Base-by-base conservation (phyloP, 2,888 invertebrate species). In the Neoscelio sp. region DNA sequence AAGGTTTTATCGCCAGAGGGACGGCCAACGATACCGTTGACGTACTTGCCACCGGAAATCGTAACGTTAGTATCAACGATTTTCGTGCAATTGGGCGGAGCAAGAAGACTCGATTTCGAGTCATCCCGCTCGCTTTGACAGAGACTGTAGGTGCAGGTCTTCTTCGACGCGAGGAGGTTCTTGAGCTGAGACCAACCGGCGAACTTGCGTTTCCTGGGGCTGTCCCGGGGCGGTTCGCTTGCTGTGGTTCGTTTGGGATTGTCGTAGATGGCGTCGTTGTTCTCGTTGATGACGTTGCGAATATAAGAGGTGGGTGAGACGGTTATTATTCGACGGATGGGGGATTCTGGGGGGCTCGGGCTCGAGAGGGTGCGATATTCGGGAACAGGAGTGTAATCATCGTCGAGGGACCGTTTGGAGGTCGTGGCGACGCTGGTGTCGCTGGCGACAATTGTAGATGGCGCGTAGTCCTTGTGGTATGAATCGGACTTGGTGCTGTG, bases 211-310 rank as follows among this genome's bases (percentile, higher is more conserved):
- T 83, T 84, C 0, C 84, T 79, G 0, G 88, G 85, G 71, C 84
- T 87, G 13, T 87, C 87, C 42, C 82, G 83, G 2, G 79, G 13
- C 89, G 0, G 91, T 80, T 48, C 91, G 89, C 82, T 92, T 0
- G 88, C 10, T 91, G 86, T 44, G 91, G 56, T 85, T 93, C 89
- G 0, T 87, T 88, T 93, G 0, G 26, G 7, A 6, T 5, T 5
- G 90, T 48, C 90, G 89, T 83, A 85, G 0, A 80, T 58, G 17
- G 76, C 40, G 12, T 76, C 62, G 6, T 71, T 56, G 54, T 48
- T 82, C 17, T 88, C 90, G 5, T 88, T 94, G 17, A 95, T 95
- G 56, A 95, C 94, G 85, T 96, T 96, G 82, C 94, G 95, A 0
- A 96, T 92, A 84, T 95, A 95, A 0, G 95, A 95, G 80, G 94